These are phyloP conservation scores for Linyphia triangularis DNA, from an alignment of 2,888 invertebrate genomes.

Conservation along the genomic window DNA sequence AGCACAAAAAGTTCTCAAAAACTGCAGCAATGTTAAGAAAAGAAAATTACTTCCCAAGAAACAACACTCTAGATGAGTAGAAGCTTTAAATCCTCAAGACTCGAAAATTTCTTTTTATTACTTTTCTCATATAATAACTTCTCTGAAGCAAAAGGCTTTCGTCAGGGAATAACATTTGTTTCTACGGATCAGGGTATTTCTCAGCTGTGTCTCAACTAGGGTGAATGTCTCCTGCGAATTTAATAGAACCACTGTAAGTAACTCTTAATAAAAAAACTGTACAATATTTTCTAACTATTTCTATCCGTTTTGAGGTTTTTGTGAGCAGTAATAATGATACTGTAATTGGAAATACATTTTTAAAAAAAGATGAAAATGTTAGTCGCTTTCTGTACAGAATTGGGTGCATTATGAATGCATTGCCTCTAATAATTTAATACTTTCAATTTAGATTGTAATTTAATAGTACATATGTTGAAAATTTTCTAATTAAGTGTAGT, in stretches of 20 bases:
- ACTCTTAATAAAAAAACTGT: slow-evolving; percentile 39
- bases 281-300: slow-evolving; percentile 46
- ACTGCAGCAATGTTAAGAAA: slow-evolving; percentile 32
- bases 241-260: slow-evolving; percentile 34
- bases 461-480: too few species aligned
- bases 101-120: slow-evolving; percentile 64
- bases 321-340: too few species aligned
- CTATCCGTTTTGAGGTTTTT: background rate
- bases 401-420: too few species aligned
- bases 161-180: slow-evolving; percentile 64
- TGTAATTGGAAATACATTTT: too few species aligned
- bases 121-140: slow-evolving; percentile 67
- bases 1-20: slow-evolving; percentile 45
- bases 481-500: too few species aligned
- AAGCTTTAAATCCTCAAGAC: slow-evolving; percentile 68
- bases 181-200: slow-evolving; percentile 43
- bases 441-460: too few species aligned
- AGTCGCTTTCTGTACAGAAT: too few species aligned
- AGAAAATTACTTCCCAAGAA: slow-evolving; percentile 63
- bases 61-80: slow-evolving; percentile 64
- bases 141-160: slow-evolving; percentile 17
- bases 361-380: too few species aligned
- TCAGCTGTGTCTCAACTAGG: slow-evolving; percentile 38
- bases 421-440: too few species aligned
- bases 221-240: slow-evolving; percentile 46